A percentile compares a stretch with the other conserved stretches of the same genome.
phyloP scores from a whole-genome alignment of 2,113 vertebrate species.

The Prochilodus magdalenae region DNA sequence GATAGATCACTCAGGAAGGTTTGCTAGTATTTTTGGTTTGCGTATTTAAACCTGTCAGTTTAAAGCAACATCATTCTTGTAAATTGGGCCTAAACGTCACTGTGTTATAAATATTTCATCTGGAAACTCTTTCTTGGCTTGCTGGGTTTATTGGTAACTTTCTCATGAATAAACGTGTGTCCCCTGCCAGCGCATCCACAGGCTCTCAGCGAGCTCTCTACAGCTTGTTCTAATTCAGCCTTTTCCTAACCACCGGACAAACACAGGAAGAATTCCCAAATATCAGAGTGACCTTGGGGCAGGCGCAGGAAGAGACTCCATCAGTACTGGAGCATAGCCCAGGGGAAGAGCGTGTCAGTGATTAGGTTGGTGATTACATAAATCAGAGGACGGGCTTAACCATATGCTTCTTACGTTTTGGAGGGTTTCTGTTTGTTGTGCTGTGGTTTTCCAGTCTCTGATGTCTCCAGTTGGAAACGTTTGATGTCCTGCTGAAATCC shows the following conservation, averaged over 20 bases:
- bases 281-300: conserved; percentile 64
- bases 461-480: neutral
- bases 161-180: conserved; percentile 54
- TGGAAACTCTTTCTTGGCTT: neutral
- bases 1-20: neutral
- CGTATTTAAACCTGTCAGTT: neutral
- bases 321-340: neutral
- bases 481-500: conserved; percentile 13
- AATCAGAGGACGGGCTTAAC: neutral
- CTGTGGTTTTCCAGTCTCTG: conserved; percentile 13
- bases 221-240: conserved; percentile 75
- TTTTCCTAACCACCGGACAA: conserved; percentile 65
- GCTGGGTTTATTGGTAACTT: conserved; percentile 30
- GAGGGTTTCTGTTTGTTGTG: conserved; percentile 16
- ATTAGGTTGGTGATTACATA: conserved; percentile 2
- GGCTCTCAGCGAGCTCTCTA: conserved; percentile 67
- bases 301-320: conserved; percentile 63
- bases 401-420: neutral
- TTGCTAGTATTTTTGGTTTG: neutral
- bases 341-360: neutral
- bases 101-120: neutral
- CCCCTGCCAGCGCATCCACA: conserved; percentile 25
- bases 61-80: neutral
- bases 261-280: conserved; percentile 66
- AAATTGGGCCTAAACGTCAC: neutral